Evolutionary conservation across 2,113 vertebrate genomes (phyloP).

Genomic region (Mellivora capensis): DNA sequence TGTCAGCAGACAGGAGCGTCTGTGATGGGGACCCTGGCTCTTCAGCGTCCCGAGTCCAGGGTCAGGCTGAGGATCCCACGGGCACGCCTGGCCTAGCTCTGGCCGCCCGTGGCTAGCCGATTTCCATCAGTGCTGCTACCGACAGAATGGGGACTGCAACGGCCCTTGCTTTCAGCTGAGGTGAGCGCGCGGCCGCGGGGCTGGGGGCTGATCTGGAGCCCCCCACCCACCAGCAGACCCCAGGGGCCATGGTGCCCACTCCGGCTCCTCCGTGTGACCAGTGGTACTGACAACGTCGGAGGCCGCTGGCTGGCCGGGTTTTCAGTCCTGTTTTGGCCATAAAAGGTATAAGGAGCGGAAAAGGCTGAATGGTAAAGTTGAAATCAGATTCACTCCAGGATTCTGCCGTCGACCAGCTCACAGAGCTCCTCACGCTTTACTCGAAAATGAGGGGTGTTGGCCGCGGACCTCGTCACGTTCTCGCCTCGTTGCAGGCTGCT

Average conservation of each 20-base stretch:
- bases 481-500: neutral
- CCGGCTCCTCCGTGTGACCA: rapidly evolving
- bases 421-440: neutral
- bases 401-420: neutral
- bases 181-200: rapidly evolving
- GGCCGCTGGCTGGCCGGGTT: rapidly evolving
- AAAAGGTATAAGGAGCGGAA: neutral
- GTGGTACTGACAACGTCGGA: neutral
- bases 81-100: no score
- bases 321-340: neutral
- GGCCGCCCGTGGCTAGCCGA: neutral
- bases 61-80: neutral
- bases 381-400: neutral
- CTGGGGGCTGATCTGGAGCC: neutral
- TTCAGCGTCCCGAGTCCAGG: neutral
- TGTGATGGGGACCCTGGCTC: rapidly evolving
- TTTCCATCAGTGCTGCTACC: neutral
- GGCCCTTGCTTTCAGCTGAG: rapidly evolving
- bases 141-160: rapidly evolving
- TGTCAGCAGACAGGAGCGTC: no score
- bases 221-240: neutral
- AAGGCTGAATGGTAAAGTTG: neutral
- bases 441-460: rapidly evolving
- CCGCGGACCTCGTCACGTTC: rapidly evolving
- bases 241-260: rapidly evolving